phyloP scores from a whole-genome alignment of 1,140 invertebrate species.

The Diprion similis region DNA sequence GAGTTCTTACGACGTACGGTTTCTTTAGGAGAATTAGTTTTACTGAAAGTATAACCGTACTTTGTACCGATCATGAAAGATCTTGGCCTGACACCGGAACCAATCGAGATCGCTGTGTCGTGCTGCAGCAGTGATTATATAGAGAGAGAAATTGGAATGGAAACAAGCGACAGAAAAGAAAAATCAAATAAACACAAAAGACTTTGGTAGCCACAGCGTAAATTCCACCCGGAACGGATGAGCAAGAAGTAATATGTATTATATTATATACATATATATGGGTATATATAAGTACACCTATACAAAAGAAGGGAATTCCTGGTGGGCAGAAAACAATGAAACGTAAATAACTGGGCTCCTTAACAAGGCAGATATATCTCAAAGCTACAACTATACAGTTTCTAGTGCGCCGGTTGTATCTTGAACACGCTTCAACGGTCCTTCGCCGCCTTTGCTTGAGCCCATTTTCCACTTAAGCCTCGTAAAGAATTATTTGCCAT shows the following conservation, averaged over 20 bases:
- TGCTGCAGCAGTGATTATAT: too few relatives aligned
- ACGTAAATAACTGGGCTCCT: neutral
- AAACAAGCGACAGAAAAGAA: too few relatives aligned
- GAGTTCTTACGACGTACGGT: too few relatives aligned
- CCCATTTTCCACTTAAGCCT: too few relatives aligned
- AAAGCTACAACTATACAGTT: too few relatives aligned
- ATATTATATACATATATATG: neutral
- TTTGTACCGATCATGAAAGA: too few relatives aligned
- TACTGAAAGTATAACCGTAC: too few relatives aligned
- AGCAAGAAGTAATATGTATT: neutral
- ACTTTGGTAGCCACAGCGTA: neutral
- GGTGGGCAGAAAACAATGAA: neutral
- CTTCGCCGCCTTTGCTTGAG: neutral
- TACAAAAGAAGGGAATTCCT: slow-evolving; percentile 2
- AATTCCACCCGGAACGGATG: neutral
- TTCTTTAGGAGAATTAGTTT: too few relatives aligned
- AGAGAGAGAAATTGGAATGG: too few relatives aligned
- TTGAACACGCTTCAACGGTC: slow-evolving; percentile 4
- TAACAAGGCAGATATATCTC: neutral
- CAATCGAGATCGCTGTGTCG: too few relatives aligned
- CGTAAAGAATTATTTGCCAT: too few relatives aligned
- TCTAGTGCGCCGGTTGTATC: neutral
- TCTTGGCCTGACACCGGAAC: neutral
- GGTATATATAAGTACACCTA: too few relatives aligned
- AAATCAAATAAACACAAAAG: neutral